These are phyloP conservation scores for Spondyliosoma cantharus DNA, from an alignment of 2,797 vertebrate species.

Conservation along the genomic window DNA sequence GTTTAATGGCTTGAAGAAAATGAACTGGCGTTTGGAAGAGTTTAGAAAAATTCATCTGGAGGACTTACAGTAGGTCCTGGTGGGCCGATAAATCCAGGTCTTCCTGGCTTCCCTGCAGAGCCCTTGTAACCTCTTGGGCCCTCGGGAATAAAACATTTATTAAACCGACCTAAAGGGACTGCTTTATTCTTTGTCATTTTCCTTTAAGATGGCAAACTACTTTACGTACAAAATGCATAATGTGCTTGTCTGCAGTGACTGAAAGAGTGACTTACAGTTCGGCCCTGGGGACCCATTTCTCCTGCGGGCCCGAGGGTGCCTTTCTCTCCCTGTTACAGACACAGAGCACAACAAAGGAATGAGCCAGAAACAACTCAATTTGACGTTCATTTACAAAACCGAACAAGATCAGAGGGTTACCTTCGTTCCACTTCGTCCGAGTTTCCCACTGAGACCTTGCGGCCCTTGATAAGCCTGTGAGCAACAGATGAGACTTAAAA, in stretches of 20 bases:
- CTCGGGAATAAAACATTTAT: conserved; percentile 79
- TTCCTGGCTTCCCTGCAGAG: conserved; percentile 85
- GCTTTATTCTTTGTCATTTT: conserved; percentile 63
- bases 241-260: conserved; percentile 48
- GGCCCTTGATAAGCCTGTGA: conserved; percentile 88
- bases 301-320: conserved; percentile 81
- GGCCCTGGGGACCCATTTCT: conserved; percentile 86
- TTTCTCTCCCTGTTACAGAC: conserved; percentile 84
- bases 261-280: conserved; percentile 81
- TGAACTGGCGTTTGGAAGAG: conserved; percentile 61
- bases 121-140: conserved; percentile 85
- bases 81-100: conserved; percentile 86
- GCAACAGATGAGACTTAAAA: conserved; percentile 18
- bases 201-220: conserved; percentile 67
- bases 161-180: conserved; percentile 68
- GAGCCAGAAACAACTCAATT: conserved; percentile 41
- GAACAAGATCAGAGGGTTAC: conserved; percentile 65
- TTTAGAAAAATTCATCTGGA: conserved; percentile 64
- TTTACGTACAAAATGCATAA: conserved; percentile 57
- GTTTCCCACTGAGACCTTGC: conserved; percentile 82
- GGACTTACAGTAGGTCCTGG: conserved; percentile 83
- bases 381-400: conserved; percentile 29
- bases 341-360: conserved; percentile 47
- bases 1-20: conserved; percentile 72
- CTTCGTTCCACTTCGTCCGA: conserved; percentile 79